Conservation (phyloP, 2,797 vertebrate species). For the Rhinoraja longicauda region DNA sequence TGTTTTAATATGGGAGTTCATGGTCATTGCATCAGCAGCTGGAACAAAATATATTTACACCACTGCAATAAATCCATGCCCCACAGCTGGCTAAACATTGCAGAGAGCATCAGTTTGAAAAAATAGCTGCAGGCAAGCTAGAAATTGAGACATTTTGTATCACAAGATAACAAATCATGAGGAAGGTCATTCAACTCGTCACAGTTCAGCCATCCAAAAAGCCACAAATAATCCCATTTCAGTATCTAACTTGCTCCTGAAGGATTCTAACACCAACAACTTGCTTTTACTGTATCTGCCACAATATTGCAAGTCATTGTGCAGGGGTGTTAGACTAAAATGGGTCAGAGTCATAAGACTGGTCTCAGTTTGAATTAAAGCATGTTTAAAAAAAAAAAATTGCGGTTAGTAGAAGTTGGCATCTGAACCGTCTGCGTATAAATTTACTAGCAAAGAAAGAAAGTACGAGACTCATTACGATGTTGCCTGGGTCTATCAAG, state of each 20-base stretch:
- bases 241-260: not conserved
- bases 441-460: not conserved
- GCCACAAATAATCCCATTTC: not conserved
- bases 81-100: not conserved
- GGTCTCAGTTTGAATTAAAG: not conserved
- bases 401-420: not conserved
- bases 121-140: not conserved
- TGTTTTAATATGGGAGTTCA: constrained; percentile 24
- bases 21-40: constrained; percentile 1
- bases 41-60: constrained; percentile 31
- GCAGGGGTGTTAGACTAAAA: not conserved
- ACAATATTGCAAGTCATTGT: not conserved
- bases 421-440: not conserved
- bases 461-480: too few relatives aligned
- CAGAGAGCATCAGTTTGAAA: not conserved
- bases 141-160: not conserved
- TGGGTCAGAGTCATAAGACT: not conserved
- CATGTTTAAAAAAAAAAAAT: not conserved
- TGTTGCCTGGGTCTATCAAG: too few relatives aligned
- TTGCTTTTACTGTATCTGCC: not conserved
- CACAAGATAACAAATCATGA: not conserved
- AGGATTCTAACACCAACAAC: not conserved
- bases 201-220: not conserved
- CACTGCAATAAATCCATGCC: not conserved
- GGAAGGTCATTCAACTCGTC: not conserved